These are phyloP conservation scores for Temnopleurus reevesii DNA, from an alignment of 53 echinoderm and acorn worm genomes.

Conservation along the genomic window DNA sequence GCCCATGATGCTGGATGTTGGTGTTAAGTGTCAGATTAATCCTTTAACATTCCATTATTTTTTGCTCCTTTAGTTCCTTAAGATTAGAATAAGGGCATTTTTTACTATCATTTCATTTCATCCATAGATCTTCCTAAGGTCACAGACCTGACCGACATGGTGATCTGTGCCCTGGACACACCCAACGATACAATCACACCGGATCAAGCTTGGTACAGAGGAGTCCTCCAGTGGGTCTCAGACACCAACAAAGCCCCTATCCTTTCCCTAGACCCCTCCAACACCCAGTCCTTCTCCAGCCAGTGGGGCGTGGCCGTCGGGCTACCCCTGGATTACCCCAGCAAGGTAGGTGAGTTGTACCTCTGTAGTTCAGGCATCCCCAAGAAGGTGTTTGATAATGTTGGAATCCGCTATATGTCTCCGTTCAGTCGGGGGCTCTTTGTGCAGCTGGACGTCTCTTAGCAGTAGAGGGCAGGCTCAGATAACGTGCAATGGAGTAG, in stretches of 20 bases:
- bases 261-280: conserved; percentile 82
- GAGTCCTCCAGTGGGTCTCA: conserved; percentile 71
- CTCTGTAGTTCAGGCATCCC: conserved; percentile 47
- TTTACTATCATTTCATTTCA: not conserved
- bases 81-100: no score
- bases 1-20: no score
- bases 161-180: conserved; percentile 84
- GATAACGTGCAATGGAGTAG: not conserved
- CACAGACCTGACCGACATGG: conserved; percentile 65
- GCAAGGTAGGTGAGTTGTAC: conserved; percentile 49
- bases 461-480: not conserved
- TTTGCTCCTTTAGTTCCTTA: no score
- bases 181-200: conserved; percentile 66
- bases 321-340: conserved; percentile 65
- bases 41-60: no score
- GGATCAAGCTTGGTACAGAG: conserved; percentile 78
- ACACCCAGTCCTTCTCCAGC: conserved; percentile 70
- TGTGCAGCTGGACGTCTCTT: conserved; percentile 49
- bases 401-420: conserved; percentile 54
- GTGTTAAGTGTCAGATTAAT: no score
- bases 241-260: conserved; percentile 66
- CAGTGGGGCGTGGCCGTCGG: conserved; percentile 80
- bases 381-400: conserved; percentile 45
- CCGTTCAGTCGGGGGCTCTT: conserved; percentile 54
- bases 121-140: conserved; percentile 49